Evolutionary conservation across 2,888 invertebrate genomes (phyloP).

Genomic region (Gibbula magus): DNA sequence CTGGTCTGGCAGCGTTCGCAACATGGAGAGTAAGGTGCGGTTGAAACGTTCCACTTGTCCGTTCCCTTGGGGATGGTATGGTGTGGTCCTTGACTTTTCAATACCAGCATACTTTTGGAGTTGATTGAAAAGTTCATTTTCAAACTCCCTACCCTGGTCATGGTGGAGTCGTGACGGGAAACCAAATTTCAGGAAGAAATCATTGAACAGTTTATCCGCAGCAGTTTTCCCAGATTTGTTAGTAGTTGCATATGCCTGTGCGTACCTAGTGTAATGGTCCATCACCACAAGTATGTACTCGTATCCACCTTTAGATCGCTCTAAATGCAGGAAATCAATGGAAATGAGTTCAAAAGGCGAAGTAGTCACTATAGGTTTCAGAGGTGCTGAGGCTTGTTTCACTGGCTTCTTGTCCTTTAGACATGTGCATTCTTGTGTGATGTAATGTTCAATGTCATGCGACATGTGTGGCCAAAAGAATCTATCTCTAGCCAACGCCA

Average conservation of each 20-base stretch:
- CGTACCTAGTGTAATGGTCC: no score
- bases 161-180: no score
- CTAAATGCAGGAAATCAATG: slow-evolving; percentile 8
- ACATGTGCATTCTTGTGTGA: slow-evolving; percentile 5
- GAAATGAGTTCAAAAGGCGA: slow-evolving; percentile 2
- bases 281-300: no score
- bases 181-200: no score
- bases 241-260: slow-evolving; percentile 8
- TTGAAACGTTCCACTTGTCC: slow-evolving; percentile 22
- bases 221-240: no score
- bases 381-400: background rate
- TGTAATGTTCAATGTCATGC: slow-evolving; percentile 1
- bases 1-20: slow-evolving; percentile 12
- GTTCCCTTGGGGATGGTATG: slow-evolving; percentile 16
- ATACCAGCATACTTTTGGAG: background rate
- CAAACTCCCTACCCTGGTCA: no score
- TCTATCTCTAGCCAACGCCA: background rate
- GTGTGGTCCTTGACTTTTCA: slow-evolving; percentile 14
- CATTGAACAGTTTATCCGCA: no score
- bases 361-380: background rate
- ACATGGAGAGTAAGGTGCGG: slow-evolving; percentile 16
- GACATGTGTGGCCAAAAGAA: slow-evolving; percentile 27
- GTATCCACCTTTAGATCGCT: no score
- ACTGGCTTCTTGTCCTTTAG: slow-evolving; percentile 5
- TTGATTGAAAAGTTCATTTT: no score